Evolutionary conservation across 2,888 invertebrate genomes (phyloP).

Genomic region (Eulithis testata): DNA sequence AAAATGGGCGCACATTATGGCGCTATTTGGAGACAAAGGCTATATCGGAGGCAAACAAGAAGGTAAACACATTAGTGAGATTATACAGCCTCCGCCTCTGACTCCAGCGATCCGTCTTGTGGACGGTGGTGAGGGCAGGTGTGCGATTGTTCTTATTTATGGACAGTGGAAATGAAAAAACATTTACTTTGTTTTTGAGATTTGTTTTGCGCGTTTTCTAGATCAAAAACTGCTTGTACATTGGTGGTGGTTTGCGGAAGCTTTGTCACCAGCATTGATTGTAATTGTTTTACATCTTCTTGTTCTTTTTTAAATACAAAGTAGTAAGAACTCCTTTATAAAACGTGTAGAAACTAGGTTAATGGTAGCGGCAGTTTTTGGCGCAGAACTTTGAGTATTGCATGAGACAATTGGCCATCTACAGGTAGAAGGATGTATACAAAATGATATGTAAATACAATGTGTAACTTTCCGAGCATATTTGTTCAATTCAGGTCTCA

Average conservation of each 20-base stretch:
- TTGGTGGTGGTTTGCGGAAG: neutral
- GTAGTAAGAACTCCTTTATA: too few species aligned
- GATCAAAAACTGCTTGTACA: neutral
- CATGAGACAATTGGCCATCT: too few species aligned
- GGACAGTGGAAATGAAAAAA: slow-evolving; percentile 11
- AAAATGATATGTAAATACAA: too few species aligned
- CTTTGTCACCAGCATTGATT: too few species aligned
- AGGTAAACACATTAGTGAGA: slow-evolving; percentile 77
- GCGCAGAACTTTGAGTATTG: too few species aligned
- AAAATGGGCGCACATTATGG: slow-evolving; percentile 62
- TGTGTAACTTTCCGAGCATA: neutral
- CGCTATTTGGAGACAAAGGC: slow-evolving; percentile 63
- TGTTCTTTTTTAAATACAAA: too few species aligned
- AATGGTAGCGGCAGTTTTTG: too few species aligned
- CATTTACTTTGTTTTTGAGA: slow-evolving; percentile 4
- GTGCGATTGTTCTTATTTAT: slow-evolving; percentile 15
- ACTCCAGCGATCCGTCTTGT: slow-evolving; percentile 59
- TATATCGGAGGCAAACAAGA: slow-evolving; percentile 64
- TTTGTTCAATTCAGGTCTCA: slow-evolving; percentile 6
- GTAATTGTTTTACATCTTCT: too few species aligned
- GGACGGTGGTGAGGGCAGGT: slow-evolving; percentile 21
- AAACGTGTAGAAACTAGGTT: too few species aligned
- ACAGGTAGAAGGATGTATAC: too few species aligned
- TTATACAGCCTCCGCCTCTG: slow-evolving; percentile 51
- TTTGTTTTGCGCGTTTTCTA: neutral